phyloP scores from a whole-genome alignment of 2,113 vertebrate species.

The Sapayoa aenigma region DNA sequence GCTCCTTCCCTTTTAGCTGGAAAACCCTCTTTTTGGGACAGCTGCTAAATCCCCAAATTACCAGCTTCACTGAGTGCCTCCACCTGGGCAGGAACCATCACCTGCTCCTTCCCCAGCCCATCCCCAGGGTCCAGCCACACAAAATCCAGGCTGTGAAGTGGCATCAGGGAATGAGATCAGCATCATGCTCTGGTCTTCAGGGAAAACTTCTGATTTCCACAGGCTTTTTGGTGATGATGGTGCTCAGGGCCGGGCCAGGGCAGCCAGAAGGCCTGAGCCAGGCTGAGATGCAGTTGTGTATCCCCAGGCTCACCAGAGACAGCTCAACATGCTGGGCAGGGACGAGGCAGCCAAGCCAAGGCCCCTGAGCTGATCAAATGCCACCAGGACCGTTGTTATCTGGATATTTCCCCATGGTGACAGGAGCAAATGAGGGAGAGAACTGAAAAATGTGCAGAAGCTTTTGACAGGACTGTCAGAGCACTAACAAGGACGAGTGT shows the following conservation, averaged over 20 bases:
- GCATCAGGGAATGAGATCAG: background rate
- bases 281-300: background rate
- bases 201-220: background rate
- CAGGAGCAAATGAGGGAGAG: constrained; percentile 54
- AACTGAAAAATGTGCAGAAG: constrained; percentile 36
- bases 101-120: background rate
- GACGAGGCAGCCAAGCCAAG: background rate
- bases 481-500: constrained; percentile 57
- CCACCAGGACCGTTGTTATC: background rate
- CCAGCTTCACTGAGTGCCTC: rapidly evolving
- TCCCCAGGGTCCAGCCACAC: rapidly evolving
- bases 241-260: too few relatives aligned
- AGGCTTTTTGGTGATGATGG: background rate
- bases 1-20: background rate
- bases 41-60: too few relatives aligned
- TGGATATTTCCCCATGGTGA: constrained; percentile 24
- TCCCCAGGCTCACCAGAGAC: background rate
- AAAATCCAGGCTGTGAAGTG: background rate
- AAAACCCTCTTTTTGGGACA: background rate
- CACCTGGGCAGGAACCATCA: background rate
- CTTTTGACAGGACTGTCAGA: constrained; percentile 63
- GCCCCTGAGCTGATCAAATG: background rate
- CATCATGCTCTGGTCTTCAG: rapidly evolving
- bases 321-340: rapidly evolving
- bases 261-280: rapidly evolving